Evolutionary conservation across 2,797 vertebrate genomes (phyloP).

Genomic region (Syndactyla subalaris): DNA sequence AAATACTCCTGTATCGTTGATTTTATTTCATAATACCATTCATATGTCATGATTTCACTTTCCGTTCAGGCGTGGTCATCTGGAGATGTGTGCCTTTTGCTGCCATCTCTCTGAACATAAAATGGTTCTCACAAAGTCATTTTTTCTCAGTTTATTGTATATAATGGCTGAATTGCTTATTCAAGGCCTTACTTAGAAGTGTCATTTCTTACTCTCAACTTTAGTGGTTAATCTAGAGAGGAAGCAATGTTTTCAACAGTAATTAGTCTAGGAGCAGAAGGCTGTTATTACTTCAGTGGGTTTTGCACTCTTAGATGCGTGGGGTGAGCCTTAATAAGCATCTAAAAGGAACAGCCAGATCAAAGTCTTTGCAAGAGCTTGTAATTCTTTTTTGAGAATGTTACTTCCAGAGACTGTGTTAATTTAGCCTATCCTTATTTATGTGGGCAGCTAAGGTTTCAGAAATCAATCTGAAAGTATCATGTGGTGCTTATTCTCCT

Average conservation of each 20-base stretch:
- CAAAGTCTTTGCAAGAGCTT: not conserved
- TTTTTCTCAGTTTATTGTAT: not conserved
- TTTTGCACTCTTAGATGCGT: not conserved
- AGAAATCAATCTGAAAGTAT: not conserved
- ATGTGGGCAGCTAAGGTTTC: not conserved
- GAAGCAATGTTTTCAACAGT: conserved; percentile 21
- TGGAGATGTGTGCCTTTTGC: not conserved
- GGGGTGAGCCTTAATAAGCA: not conserved
- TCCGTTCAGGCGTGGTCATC: not conserved
- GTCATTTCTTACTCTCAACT: not conserved
- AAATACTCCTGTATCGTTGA: not conserved
- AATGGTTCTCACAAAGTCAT: not conserved
- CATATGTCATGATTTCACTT: not conserved
- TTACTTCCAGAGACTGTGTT: not conserved
- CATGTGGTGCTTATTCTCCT: not conserved
- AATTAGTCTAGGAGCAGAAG: not conserved
- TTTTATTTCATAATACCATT: not conserved
- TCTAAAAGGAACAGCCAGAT: not conserved
- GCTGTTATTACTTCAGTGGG: not conserved
- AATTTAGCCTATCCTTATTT: not conserved
- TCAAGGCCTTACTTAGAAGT: not conserved
- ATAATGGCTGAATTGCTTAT: not conserved
- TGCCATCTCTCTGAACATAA: not conserved
- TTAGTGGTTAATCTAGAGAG: not conserved
- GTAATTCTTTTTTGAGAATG: not conserved